Evolutionary conservation across 1,140 invertebrate genomes (phyloP).

Genomic region (Neuroterus valhalla): DNA sequence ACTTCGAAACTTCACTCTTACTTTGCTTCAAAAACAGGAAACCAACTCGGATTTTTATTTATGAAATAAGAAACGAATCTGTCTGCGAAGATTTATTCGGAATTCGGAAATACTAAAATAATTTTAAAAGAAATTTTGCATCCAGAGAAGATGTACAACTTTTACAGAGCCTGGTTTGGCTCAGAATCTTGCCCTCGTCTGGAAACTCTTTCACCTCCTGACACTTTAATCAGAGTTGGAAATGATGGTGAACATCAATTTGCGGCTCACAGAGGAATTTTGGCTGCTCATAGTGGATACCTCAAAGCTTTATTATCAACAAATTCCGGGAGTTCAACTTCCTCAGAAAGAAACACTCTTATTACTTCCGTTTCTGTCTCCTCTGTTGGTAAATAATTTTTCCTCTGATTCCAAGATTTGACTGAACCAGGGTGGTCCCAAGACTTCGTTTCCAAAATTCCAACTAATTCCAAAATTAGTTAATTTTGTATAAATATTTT

Average conservation of each 20-base stretch:
- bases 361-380: conserved; percentile 68
- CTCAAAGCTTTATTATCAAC: conserved; percentile 61
- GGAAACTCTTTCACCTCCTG: conserved; percentile 75
- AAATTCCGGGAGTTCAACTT: conserved; percentile 46
- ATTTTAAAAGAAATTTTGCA: too few relatives aligned
- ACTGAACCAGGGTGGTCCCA: too few relatives aligned
- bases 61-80: too few relatives aligned
- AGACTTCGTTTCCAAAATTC: too few relatives aligned
- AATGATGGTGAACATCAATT: conserved; percentile 79
- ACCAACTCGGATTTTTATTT: too few relatives aligned
- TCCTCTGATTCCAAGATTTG: too few relatives aligned
- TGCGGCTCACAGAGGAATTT: conserved; percentile 80
- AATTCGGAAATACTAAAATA: too few relatives aligned
- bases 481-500: too few relatives aligned
- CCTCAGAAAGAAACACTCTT: conserved; percentile 44
- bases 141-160: conserved; percentile 66
- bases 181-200: conserved; percentile 64
- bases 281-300: conserved; percentile 85
- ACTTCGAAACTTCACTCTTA: too few relatives aligned
- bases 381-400: conserved; percentile 68
- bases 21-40: too few relatives aligned
- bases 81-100: too few relatives aligned
- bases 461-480: too few relatives aligned
- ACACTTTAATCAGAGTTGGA: conserved; percentile 80
- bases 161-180: conserved; percentile 82